Percentiles rank a stretch among this genome's conserved stretches.
Evolutionary conservation across 2,797 vertebrate species (phyloP).

Genomic region (Bovichtus variegatus): DNA sequence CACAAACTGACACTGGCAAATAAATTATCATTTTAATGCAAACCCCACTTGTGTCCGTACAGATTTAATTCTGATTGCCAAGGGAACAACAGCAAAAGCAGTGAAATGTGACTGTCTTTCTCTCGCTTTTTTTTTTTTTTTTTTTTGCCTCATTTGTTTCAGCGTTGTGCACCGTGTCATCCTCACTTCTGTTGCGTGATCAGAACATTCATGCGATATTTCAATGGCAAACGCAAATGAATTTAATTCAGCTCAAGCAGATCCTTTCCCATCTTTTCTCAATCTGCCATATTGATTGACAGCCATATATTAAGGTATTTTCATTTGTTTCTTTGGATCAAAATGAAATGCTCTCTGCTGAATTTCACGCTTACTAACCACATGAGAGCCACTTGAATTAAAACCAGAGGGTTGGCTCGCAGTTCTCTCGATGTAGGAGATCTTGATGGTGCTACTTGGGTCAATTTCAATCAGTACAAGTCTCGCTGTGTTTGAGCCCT

Average conservation of each 20-base stretch:
- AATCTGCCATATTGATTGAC: slow-evolving; percentile 62
- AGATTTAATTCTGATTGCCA: slow-evolving; percentile 24
- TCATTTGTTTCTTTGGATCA: slow-evolving; percentile 53
- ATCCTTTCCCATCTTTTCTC: slow-evolving; percentile 43
- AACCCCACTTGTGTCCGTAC: slow-evolving; percentile 13
- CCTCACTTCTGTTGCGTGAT: slow-evolving; percentile 43
- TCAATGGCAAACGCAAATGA: slow-evolving; percentile 62
- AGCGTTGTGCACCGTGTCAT: slow-evolving; percentile 42
- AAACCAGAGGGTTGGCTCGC: slow-evolving; percentile 55
- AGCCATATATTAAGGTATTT: slow-evolving; percentile 46
- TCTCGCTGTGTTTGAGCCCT: slow-evolving; percentile 45
- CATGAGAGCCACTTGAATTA: slow-evolving; percentile 72
- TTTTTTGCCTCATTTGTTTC: slow-evolving; percentile 38
- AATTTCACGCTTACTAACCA: slow-evolving; percentile 56
- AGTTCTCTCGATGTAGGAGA: slow-evolving; percentile 56
- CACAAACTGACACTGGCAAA: not conserved
- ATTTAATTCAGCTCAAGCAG: slow-evolving; percentile 41
- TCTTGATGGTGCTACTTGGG: slow-evolving; percentile 62
- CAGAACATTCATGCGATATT: slow-evolving; percentile 32
- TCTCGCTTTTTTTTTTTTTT: too few species aligned
- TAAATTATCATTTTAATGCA: slow-evolving; percentile 40
- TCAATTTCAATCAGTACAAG: slow-evolving; percentile 74
- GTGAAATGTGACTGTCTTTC: slow-evolving; percentile 3
- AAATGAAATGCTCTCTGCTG: slow-evolving; percentile 62
- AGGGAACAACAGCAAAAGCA: slow-evolving; percentile 8